Base-by-base conservation (phyloP, 2,888 invertebrate genomes). In the Orchesellides sinensis region DNA sequence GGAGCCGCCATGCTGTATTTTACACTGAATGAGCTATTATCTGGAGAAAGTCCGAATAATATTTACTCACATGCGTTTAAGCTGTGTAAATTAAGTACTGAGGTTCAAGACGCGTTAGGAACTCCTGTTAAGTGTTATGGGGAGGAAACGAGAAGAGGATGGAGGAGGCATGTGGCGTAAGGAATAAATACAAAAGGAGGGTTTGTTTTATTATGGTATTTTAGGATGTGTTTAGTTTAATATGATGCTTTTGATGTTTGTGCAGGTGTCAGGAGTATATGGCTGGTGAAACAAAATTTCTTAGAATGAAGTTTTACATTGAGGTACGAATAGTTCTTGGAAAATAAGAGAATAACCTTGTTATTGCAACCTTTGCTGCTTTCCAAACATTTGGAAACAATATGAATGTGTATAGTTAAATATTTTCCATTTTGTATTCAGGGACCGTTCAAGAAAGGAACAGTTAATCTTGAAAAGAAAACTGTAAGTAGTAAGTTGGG, bases 281-380 rank as follows among this genome's bases (percentile, higher is more conserved):
- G 85, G 93, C 94, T 84, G 93, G 96, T 89, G 96, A 95, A 19
- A 92, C 92, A 14, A 93, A 94, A 85, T 94, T 95, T 88, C 93
- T 98, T 92, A 92, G 96, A 88, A 96, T 98, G 95, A 93, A 94
- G 89, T 98, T 98, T 90, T 95, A 97, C 89, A 92, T 98, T 80
- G 94, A 97, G 91, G 59, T 59, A 73, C n/a, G n/a, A n/a, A n/a
- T n/a, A n/a, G n/a, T n/a, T n/a, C n/a, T 49, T 14, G n/a, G 4
- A 10, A n/a, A 14, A 49, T 49, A n/a, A 10, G 32, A 32, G 32
- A 49, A 49, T n/a, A 49, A 49, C n/a, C 5, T n/a, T 10, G 17
- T 49, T 49, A 49, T n/a, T 49, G n/a, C n/a, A n/a, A n/a, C n/a
- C n/a, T n/a, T n/a, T n/a, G n/a, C n/a, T n/a, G n/a, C n/a, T n/a